Conservation (phyloP, 2,113 vertebrate species). For the Oreochromis niloticus region DNA sequence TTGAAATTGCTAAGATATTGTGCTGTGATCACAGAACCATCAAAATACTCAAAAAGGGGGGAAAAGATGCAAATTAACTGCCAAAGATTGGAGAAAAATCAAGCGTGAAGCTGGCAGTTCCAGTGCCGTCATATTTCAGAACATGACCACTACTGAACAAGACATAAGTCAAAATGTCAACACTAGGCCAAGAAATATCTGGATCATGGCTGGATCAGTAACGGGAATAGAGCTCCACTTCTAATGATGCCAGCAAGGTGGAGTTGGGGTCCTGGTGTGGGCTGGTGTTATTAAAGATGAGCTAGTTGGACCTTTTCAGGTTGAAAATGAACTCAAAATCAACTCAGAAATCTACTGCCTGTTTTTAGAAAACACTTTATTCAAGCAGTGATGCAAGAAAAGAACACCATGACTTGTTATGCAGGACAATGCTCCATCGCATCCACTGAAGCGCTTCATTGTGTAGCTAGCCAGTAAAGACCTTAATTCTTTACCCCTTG, state of each 20-base stretch:
- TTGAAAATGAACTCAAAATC: background rate
- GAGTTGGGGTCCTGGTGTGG: background rate
- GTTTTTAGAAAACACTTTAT: background rate
- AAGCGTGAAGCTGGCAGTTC: background rate
- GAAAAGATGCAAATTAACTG: background rate
- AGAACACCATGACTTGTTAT: too few relatives aligned
- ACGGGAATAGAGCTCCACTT: background rate
- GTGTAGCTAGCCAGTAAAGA: background rate
- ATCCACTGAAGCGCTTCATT: background rate
- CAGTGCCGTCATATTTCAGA: background rate
- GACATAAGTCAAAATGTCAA: background rate
- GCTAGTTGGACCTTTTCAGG: background rate
- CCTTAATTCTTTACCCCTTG: background rate
- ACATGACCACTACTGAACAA: background rate
- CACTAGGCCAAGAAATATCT: background rate
- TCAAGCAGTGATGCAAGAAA: background rate
- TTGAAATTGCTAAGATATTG: background rate
- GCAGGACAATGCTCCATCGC: background rate
- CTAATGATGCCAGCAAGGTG: background rate
- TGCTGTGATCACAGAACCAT: background rate
- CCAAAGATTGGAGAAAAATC: background rate
- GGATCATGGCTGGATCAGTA: background rate
- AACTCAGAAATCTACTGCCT: background rate
- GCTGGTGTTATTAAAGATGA: background rate
- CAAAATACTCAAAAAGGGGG: background rate